Base-by-base conservation (phyloP, 2,888 invertebrate genomes). In the Drosophila parthenogenetica region DNA sequence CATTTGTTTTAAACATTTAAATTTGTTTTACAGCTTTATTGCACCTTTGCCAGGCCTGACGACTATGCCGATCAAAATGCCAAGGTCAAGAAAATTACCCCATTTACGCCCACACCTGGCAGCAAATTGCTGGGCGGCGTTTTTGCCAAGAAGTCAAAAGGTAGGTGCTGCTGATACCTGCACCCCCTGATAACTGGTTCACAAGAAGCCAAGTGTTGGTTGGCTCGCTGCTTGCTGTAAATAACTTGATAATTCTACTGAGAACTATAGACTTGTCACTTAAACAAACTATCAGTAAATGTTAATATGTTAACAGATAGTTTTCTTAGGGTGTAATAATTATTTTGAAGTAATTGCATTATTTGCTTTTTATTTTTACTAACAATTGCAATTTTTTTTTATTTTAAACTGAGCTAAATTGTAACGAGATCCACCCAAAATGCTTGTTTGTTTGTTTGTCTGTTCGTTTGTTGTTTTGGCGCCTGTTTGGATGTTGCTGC, bases 381-480 rank as follows among this genome's bases (percentile, higher is more conserved):
- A 88, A 84, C 71, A 57, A 55, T 39, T 54, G 42, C 48, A 48
- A 55, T 54, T 19, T 22, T 25, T 61, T 57, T 29, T 61, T 53
- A 14, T 22, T 69, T 69, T 61, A 55, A 58, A 50, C 53, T 70
- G 58, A 66, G 66, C 65, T 65, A 55, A 58, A 42, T 50, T 73
- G 37, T 51, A 73, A 54, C 63, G 46, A 50, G 42, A 42, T 55
- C n/a, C 32, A 42, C 42, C 29, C 17, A 46, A 67, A 53, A 53
- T 68, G 69, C 75, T 65, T 50, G 57, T 58, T 69, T 69, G 76
- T 79, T 75, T 78, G 79, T 79, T 81, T 74, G 81, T 73, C 85
- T 82, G 90, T 86, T 86, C 89, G 87, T 88, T 87, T 91, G 91
- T 91, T 92, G 92, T 90, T 87, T 82, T 89, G 90, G 90, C 90